These are phyloP conservation scores for Congeria kusceri DNA, from an alignment of 2,888 invertebrate genomes.

Conservation along the genomic window DNA sequence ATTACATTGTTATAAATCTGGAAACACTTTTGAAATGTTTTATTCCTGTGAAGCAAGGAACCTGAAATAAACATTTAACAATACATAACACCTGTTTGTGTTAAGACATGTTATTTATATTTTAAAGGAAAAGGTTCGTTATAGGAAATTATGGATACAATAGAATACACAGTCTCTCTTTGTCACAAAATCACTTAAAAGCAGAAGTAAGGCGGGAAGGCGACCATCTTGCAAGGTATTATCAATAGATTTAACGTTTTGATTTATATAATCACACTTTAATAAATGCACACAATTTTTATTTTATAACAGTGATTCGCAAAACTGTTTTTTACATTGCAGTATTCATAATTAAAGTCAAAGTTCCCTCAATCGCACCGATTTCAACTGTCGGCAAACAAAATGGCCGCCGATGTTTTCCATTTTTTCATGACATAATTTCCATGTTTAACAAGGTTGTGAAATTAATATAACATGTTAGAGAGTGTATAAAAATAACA, in stretches of 20 bases:
- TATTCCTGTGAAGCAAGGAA: too few species aligned
- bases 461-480: background rate
- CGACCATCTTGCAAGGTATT: conserved; percentile 49
- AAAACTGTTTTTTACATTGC: too few species aligned
- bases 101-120: too few species aligned
- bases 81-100: too few species aligned
- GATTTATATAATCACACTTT: background rate
- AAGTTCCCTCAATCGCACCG: conserved; percentile 63
- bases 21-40: conserved; percentile 1
- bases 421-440: background rate
- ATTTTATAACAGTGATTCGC: too few species aligned
- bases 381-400: conserved; percentile 63
- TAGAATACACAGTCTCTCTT: too few species aligned
- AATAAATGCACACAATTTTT: too few species aligned
- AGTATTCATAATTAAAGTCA: conserved; percentile 24
- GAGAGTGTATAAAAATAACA: background rate
- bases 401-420: conserved; percentile 59
- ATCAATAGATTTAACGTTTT: background rate
- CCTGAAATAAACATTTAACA: too few species aligned
- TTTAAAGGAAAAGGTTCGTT: too few species aligned
- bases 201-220: conserved; percentile 47
- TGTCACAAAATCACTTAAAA: background rate
- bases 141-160: too few species aligned
- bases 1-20: too few species aligned
- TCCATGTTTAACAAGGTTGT: conserved; percentile 1